Conservation (phyloP, 2,888 invertebrate species). For the Nemoura dubitans region DNA sequence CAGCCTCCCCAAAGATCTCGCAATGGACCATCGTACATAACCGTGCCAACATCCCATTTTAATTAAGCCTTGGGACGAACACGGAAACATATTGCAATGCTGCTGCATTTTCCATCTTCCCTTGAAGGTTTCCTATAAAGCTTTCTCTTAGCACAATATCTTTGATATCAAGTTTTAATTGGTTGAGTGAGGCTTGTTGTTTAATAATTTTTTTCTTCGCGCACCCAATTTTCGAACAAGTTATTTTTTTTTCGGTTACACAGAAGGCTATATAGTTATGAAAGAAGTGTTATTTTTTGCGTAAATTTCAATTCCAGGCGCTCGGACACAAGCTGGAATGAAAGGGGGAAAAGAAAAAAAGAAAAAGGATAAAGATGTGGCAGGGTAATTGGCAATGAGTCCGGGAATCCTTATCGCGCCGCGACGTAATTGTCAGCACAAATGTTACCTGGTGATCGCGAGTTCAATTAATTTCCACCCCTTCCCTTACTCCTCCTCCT, state of each 20-base stretch:
- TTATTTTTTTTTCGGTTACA: no score
- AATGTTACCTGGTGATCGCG: neutral
- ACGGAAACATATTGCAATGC: neutral
- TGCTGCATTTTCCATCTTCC: neutral
- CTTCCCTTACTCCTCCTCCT: neutral
- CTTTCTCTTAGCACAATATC: neutral
- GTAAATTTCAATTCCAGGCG: neutral
- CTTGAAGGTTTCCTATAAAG: neutral
- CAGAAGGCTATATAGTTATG: no score
- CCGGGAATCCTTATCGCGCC: constrained; percentile 18
- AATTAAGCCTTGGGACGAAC: constrained; percentile 14
- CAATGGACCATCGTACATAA: constrained; percentile 31
- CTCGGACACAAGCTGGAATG: neutral
- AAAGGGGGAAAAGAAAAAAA: constrained; percentile 3
- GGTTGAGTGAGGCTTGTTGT: neutral
- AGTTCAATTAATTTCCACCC: constrained; percentile 10
- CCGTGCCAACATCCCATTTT: constrained; percentile 26
- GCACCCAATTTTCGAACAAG: no score
- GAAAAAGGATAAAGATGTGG: constrained; percentile 22
- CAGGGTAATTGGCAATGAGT: constrained; percentile 19
- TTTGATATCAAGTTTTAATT: neutral
- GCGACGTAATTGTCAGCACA: neutral
- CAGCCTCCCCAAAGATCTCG: constrained; percentile 4
- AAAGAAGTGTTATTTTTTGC: neutral
- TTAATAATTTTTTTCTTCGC: neutral